These are phyloP conservation scores for Elanus axillaris DNA, from an alignment of 2,113 vertebrate species.

Conservation along the genomic window DNA sequence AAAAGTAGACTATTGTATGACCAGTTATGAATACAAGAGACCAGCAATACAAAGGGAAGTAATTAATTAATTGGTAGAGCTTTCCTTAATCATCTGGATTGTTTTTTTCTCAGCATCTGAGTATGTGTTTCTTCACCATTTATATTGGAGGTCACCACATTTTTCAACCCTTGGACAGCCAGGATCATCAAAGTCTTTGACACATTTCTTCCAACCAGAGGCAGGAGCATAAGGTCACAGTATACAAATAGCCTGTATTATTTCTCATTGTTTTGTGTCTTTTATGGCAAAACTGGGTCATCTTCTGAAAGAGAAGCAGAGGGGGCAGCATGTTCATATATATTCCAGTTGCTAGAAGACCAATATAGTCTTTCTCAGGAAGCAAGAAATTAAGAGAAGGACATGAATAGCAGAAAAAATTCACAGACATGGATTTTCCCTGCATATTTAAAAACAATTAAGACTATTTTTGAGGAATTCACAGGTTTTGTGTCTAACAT, in stretches of 20 bases:
- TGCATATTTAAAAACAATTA: background rate
- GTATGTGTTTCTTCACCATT: background rate
- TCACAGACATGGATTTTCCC: background rate
- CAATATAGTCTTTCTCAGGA: background rate
- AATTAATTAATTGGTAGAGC: background rate
- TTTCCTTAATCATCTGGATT: background rate
- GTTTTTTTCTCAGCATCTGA: background rate
- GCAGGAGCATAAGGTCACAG: background rate
- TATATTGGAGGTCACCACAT: background rate
- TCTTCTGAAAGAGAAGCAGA: background rate
- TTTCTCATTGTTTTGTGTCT: background rate
- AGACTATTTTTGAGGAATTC: background rate
- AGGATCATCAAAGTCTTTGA: background rate
- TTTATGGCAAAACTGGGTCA: background rate
- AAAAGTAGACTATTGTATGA: background rate
- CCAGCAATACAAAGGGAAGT: background rate
- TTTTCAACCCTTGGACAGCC: background rate
- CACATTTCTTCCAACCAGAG: background rate
- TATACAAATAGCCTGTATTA: background rate
- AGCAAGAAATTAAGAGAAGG: background rate
- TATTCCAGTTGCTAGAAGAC: background rate
- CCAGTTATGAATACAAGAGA: background rate
- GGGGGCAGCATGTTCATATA: background rate
- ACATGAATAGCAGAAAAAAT: background rate
- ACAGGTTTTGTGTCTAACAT: background rate